Evolutionary conservation across 1,140 invertebrate genomes (phyloP).

Genomic region (Microplitis mediator): DNA sequence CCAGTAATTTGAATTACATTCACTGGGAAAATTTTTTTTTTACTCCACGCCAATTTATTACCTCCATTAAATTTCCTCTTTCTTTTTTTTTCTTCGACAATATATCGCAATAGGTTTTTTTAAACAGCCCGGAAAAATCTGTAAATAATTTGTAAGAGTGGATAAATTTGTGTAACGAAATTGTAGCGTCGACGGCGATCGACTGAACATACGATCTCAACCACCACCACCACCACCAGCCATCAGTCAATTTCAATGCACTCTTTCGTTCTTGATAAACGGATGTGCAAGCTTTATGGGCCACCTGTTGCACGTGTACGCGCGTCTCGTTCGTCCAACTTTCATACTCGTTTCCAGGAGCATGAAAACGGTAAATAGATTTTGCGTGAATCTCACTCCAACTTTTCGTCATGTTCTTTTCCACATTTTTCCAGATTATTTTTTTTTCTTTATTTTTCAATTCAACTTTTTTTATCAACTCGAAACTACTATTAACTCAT

Average conservation of each 20-base stretch:
- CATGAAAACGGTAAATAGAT: constrained; percentile 25
- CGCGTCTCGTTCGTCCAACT: constrained; percentile 47
- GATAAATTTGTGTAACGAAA: neutral
- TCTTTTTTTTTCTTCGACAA: no score
- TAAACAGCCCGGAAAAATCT: no score
- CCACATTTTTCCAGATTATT: neutral
- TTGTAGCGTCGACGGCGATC: constrained; percentile 27
- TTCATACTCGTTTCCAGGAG: constrained; percentile 43
- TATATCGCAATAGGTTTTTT: no score
- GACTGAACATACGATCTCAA: neutral
- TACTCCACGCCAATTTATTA: no score
- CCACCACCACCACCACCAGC: constrained; percentile 44
- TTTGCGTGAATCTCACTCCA: constrained; percentile 5
- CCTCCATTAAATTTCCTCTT: no score
- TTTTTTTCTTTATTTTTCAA: neutral
- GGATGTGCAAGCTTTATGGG: constrained; percentile 54
- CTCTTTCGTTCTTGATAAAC: constrained; percentile 57
- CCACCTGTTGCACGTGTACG: constrained; percentile 52
- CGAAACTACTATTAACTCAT: no score
- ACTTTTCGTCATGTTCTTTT: neutral
- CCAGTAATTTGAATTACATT: no score
- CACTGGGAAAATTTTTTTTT: no score
- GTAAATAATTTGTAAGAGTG: no score
- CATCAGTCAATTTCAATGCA: constrained; percentile 55
- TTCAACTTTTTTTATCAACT: no score